A percentile compares a stretch with the other conserved stretches of the same genome.
phyloP scores from a whole-genome alignment of 1,140 invertebrate species.

The Drosophila micromelanica region DNA sequence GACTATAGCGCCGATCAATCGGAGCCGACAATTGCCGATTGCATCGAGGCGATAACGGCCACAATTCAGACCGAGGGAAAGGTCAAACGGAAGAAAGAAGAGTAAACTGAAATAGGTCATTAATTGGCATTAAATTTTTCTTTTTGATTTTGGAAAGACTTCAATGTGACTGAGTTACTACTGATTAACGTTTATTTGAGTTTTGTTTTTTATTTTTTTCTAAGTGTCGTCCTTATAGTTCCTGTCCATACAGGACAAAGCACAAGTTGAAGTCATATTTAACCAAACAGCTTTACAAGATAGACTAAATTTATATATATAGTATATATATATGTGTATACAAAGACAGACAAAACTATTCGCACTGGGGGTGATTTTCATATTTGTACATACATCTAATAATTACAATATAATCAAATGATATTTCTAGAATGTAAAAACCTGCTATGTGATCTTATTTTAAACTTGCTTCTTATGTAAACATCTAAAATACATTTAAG shows the following conservation, averaged over 20 bases:
- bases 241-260: slow-evolving; percentile 18
- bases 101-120: slow-evolving; percentile 81
- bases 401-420: slow-evolving; percentile 7
- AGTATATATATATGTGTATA: no score
- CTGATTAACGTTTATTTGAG: slow-evolving; percentile 20
- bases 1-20: slow-evolving; percentile 86
- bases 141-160: slow-evolving; percentile 34
- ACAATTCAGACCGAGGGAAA: slow-evolving; percentile 97
- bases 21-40: slow-evolving; percentile 88
- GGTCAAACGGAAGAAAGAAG: slow-evolving; percentile 93
- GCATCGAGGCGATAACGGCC: slow-evolving; percentile 93
- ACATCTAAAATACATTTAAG: slow-evolving; percentile 7
- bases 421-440: slow-evolving; percentile 35
- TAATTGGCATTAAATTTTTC: not conserved
- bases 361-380: slow-evolving; percentile 17
- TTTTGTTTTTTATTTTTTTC: slow-evolving; percentile 2
- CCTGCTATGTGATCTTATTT: slow-evolving; percentile 72
- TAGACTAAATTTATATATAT: not conserved
- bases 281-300: slow-evolving; percentile 55
- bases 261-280: slow-evolving; percentile 20
- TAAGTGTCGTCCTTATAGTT: slow-evolving; percentile 37
- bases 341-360: slow-evolving; percentile 20
- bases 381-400: slow-evolving; percentile 13
- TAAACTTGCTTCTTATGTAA: slow-evolving; percentile 48
- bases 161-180: slow-evolving; percentile 47